Evolutionary conservation across 1,140 invertebrate genomes (phyloP), one percentile per base, ranked within the genome.

Genomic region (Solenopsis fugax): DNA sequence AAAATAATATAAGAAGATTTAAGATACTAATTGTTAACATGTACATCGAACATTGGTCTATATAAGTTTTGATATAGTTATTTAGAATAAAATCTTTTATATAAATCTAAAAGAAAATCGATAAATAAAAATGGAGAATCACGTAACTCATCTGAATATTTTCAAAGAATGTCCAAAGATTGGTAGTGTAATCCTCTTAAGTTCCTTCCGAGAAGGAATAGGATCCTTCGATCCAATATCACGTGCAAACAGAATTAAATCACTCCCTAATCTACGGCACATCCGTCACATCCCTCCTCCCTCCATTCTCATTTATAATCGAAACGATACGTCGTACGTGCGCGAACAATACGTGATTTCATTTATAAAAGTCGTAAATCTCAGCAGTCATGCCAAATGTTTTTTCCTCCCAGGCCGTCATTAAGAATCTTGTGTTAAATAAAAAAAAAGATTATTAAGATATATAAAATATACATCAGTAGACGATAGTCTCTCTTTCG

Each of bases 211-310:
- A 69, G 89, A 81, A 88, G 54, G 48, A 71, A 75, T 37, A 29
- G n/a, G 2, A 58, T 50, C 37, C 72, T 69, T 62, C 56, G 54
- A 82, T 80, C 78, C 75, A 52, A 37, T 88, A 72, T 88, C 81
- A 67, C 21, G 34, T 10, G 52, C 69, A 88, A 90, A 90, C 85
- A 76, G 81, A 89, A 90, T 90, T 89, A 89, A 82, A 73, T 73
- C 89, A 52, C 52, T 62, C 41, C 69, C 75, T 48, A 52, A 52
- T 67, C 48, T 65, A 37, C 54, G 56, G 77, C n/a, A 84, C 48
- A 24, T 82, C 67, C 24, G 52, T 48, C 21, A 24, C 41, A 41
- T 7, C 2, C 21, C 60, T 77, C 73, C 41, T 71, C 12, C 7
- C 24, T 65, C 37, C 9, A 65, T 50, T 87, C 72, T 71, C 62